These are phyloP conservation scores for Dyspetes luteomarginatus DNA, from an alignment of 2,888 invertebrate genomes.

Conservation along the genomic window DNA sequence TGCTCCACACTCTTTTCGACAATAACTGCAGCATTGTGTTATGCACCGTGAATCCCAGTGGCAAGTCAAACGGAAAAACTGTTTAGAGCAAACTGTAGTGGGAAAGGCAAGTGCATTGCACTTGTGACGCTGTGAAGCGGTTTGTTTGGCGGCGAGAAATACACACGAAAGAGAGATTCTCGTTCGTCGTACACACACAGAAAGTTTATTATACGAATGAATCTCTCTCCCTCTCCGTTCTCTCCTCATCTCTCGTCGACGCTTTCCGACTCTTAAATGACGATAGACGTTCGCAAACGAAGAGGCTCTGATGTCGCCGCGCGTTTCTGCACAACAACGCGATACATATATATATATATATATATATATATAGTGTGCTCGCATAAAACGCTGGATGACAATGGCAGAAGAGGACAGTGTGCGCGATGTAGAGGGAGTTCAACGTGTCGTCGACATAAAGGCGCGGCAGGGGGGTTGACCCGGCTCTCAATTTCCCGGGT, in stretches of 20 bases:
- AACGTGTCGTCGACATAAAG: constrained; percentile 41
- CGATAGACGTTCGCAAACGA: constrained; percentile 4
- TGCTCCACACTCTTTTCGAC: constrained; percentile 9
- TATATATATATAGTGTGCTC: background rate
- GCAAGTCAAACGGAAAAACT: constrained; percentile 15
- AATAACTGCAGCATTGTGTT: constrained; percentile 16
- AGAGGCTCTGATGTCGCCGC: constrained; percentile 50
- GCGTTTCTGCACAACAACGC: constrained; percentile 40
- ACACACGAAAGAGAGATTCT: background rate
- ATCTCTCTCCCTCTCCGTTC: background rate
- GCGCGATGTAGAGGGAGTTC: constrained; percentile 10
- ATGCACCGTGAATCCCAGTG: constrained; percentile 2
- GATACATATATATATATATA: too few relatives aligned
- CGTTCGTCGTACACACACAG: too few relatives aligned
- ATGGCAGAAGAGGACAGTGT: constrained; percentile 25
- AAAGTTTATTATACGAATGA: constrained; percentile 4
- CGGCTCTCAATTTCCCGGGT: constrained; percentile 26
- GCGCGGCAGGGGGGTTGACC: constrained; percentile 46
- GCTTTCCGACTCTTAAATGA: constrained; percentile 34
- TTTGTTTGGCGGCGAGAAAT: constrained; percentile 32
- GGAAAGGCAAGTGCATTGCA: constrained; percentile 51
- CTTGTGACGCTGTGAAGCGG: constrained; percentile 43
- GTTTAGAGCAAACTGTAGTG: constrained; percentile 7
- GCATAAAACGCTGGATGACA: constrained; percentile 21
- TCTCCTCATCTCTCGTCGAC: constrained; percentile 20